Base-by-base conservation (phyloP, 1,140 invertebrate species). In the Nasonia longicornis region DNA sequence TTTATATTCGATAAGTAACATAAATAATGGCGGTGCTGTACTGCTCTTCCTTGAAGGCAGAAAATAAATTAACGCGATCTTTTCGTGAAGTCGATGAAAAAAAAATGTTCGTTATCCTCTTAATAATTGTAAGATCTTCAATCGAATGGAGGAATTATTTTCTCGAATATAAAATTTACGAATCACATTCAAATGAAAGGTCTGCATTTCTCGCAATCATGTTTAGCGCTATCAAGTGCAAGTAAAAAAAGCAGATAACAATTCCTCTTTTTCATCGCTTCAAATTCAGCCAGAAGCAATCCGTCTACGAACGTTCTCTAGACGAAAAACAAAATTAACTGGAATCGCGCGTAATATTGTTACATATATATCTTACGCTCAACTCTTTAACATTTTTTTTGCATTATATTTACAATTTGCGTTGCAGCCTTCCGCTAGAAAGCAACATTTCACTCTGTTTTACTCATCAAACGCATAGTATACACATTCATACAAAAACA, bases 1-100 rank as follows among this genome's bases (percentile, higher is more conserved):
- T 71, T 67, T 77, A 48, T 77, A 48, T 67, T 74, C 58, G 73
- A 42, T 42, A 73, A 66, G 45, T 73, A 77, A 78, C 52, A 78
- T 82, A 74, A 73, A 78, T 82, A 72, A 77, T 81, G 74, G 75
- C 74, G 66, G 52, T 81, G 22, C 77, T 71, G 52, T 45, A 14
- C 69, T 81, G 74, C 58, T 73, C 66, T 78, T 82, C 48, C 38
- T 74, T 8, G 35, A 77, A 77, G 80, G 70, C 80, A 81, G 52
- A 77, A 63, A 82, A 82, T 82, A 77, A 81, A 75, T 81, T 81
- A 70, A 81, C 73, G 69, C 74, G 52, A 71, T 48, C 64, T 45
- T 11, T 77, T 71, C 35, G 35, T 26, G 45, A 81, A 81, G 35
- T 14, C 52, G 48, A 81, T 72, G 35, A 81, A 58, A 77, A 64